phyloP scores from a whole-genome alignment of 1,140 invertebrate species.

The Odontomachus brunneus region DNA sequence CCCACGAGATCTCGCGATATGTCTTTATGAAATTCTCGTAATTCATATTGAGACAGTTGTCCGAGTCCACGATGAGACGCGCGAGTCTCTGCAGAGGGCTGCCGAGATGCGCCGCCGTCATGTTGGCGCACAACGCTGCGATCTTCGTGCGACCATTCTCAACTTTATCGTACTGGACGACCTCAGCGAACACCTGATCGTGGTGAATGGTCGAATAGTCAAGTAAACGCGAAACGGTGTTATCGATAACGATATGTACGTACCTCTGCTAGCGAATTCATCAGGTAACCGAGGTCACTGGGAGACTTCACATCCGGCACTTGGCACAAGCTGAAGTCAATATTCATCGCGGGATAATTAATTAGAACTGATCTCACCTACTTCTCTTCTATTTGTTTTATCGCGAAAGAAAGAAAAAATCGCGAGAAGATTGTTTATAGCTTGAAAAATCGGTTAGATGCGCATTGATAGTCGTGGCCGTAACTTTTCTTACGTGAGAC shows the following conservation, averaged over 20 bases:
- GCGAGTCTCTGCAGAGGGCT: slow-evolving; percentile 74
- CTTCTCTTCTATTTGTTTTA: slow-evolving; percentile 12
- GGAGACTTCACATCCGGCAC: slow-evolving; percentile 79
- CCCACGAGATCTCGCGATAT: slow-evolving; percentile 53
- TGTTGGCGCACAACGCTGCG: slow-evolving; percentile 85
- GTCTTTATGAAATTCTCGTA: slow-evolving; percentile 63
- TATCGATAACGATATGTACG: not conserved
- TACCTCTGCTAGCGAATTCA: slow-evolving; percentile 86
- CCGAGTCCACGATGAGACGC: not conserved
- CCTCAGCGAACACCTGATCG: slow-evolving; percentile 78
- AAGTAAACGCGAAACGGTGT: not conserved
- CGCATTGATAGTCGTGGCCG: too few relatives aligned
- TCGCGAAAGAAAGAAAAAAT: not conserved
- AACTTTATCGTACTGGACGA: slow-evolving; percentile 88
- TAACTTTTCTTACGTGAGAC: too few relatives aligned
- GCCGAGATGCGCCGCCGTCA: slow-evolving; percentile 80
- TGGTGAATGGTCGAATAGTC: not conserved
- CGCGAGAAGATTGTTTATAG: not conserved
- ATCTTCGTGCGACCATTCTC: slow-evolving; percentile 86
- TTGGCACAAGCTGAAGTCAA: slow-evolving; percentile 84
- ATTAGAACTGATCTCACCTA: slow-evolving; percentile 2
- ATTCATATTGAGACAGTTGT: slow-evolving; percentile 45
- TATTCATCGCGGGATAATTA: slow-evolving; percentile 77
- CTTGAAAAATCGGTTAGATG: not conserved
- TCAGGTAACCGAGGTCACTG: slow-evolving; percentile 85